phyloP scores from a whole-genome alignment of 2,113 vertebrate genomes.

The Tricholaema leucomelas region DNA sequence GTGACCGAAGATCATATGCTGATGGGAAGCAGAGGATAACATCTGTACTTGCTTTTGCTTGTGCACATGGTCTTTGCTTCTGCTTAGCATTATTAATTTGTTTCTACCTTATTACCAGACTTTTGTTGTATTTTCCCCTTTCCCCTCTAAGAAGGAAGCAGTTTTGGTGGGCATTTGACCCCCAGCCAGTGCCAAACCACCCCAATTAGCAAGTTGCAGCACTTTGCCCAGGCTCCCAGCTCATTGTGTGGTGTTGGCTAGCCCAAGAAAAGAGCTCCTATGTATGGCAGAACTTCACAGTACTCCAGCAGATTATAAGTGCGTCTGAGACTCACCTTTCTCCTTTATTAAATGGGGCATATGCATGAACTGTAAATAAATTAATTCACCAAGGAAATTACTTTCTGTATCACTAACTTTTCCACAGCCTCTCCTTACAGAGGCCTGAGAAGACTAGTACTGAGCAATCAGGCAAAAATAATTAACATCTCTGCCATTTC shows the following conservation, averaged over 20 bases:
- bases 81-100: no score
- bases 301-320: neutral
- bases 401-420: neutral
- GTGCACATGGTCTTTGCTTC: no score
- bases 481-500: conserved; percentile 31
- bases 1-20: no score
- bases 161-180: no score
- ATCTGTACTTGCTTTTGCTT: no score
- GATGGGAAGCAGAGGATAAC: no score
- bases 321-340: neutral
- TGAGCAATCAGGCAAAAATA: conserved; percentile 18
- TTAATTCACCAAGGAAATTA: neutral
- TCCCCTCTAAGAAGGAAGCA: no score
- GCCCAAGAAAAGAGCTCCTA: neutral
- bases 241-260: neutral
- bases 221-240: accelerated
- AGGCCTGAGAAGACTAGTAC: neutral
- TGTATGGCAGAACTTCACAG: neutral
- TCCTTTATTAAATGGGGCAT: neutral
- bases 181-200: no score
- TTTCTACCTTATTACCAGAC: no score
- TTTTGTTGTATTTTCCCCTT: no score
- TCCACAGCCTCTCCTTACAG: neutral
- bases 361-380: neutral
- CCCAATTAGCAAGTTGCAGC: neutral